Evolutionary conservation across 2,113 vertebrate genomes (phyloP), one percentile per base, ranked within the genome.

Genomic region (Nycticorax nycticorax): DNA sequence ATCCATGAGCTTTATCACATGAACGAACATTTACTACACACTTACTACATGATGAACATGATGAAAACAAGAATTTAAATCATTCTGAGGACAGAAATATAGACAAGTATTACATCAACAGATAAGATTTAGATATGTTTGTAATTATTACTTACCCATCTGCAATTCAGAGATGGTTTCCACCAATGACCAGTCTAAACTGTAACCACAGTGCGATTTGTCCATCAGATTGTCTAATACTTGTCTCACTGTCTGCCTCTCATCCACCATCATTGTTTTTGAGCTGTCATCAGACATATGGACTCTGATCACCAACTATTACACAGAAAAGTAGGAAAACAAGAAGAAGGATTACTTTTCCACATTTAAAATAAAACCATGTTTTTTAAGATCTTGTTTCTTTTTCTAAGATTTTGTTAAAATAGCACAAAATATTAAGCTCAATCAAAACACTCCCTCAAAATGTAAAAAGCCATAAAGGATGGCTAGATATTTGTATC

Each of bases 251-350:
- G 99, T 99, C 96, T 99, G 99, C 77, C 99, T 98, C 98, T 99
- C 99, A 43, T 99, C 99, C 96, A 99, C 99, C 99, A 99, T 99
- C 99, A 99, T 99, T 41, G 99, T 99, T 98, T 99, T 99, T 85
- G 99, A 99, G 97, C 99, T 99, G 97, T 99, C 99, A 63, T 99
- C 99, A 17, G 99, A 99, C 99, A 99, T 99, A 97, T 99, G 99
- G 73, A 99, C 99, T 96, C 99, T 97, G 96, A 99, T 99, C 93
- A 99, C 99, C 98, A 99, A 97, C 99, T 99, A 93, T 88, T 43
- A 86, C 86, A 62, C 27, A 96, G 68, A 91, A 89, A 84, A 87
- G 86, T 3, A 59, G 69, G 28, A 60, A 57, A 81, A 53, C 67
- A 92, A 93, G 28, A 53, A 82, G 45, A 39, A 50, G 9, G n/a